phyloP scores from a whole-genome alignment of 2,888 invertebrate genomes.

The Thecocarcelia acutangulata region DNA sequence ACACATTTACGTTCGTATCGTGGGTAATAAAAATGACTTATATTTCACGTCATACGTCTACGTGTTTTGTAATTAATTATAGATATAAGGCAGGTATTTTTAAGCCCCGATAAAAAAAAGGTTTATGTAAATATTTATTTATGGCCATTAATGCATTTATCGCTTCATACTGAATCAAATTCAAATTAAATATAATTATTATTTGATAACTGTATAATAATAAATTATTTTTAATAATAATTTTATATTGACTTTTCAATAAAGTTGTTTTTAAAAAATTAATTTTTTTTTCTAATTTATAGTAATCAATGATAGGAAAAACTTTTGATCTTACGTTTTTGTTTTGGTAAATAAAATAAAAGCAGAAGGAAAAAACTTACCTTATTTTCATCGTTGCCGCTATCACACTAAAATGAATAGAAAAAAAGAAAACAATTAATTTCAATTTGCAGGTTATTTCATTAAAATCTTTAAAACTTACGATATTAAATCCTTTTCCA shows the following conservation, averaged over 20 bases:
- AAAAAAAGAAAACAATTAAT: constrained; percentile 75
- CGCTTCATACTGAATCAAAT: neutral
- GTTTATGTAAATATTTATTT: too few relatives aligned
- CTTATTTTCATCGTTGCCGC: constrained; percentile 95
- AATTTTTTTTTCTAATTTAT: too few relatives aligned
- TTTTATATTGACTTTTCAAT: too few relatives aligned
- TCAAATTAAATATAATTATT: neutral
- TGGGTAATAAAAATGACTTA: too few relatives aligned
- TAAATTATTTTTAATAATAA: neutral
- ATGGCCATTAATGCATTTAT: neutral
- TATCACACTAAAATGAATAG: constrained; percentile 92
- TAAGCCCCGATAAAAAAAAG: too few relatives aligned
- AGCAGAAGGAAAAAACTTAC: constrained; percentile 82
- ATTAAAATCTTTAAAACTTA: constrained; percentile 84
- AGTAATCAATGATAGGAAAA: neutral
- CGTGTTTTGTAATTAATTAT: too few relatives aligned
- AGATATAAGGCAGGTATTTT: too few relatives aligned
- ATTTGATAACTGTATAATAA: neutral
- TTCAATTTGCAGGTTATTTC: constrained; percentile 1
- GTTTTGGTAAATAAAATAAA: constrained; percentile 26
- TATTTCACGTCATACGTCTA: too few relatives aligned
- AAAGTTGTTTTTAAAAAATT: too few relatives aligned
- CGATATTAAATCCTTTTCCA: constrained; percentile 95
- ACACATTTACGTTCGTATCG: too few relatives aligned
- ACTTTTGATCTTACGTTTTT: constrained; percentile 64